Conservation (phyloP, 2,888 invertebrate species). For the Ectobius pallidus region DNA sequence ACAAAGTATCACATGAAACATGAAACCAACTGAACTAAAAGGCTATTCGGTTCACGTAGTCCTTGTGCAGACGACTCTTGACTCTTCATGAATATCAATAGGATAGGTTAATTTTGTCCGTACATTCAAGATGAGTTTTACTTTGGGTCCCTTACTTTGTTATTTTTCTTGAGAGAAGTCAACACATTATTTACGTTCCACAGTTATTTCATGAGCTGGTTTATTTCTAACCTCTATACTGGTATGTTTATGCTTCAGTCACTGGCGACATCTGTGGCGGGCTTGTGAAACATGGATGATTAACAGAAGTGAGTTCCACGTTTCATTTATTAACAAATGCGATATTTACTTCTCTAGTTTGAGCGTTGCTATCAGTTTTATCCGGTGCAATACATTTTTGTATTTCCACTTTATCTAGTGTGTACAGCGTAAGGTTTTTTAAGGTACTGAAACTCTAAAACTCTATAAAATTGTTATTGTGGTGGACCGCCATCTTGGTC, state of each 20-base stretch:
- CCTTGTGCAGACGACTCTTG: no score
- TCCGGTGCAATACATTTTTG: not conserved
- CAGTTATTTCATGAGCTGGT: no score
- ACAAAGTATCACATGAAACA: no score
- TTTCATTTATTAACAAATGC: slow-evolving; percentile 5
- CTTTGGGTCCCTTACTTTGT: no score
- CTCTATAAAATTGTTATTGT: slow-evolving; percentile 24
- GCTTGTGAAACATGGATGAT: slow-evolving; percentile 4
- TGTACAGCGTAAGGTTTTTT: not conserved
- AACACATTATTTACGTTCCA: no score
- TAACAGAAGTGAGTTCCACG: slow-evolving; percentile 19
- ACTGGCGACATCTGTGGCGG: slow-evolving; percentile 24
- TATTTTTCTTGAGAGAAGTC: no score
- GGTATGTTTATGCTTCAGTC: not conserved
- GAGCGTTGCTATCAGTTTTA: not conserved
- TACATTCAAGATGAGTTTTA: no score
- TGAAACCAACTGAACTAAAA: no score
- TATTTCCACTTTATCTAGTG: not conserved
- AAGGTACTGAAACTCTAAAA: not conserved
- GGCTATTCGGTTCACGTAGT: no score
- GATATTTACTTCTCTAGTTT: not conserved
- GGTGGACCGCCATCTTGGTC: slow-evolving; percentile 42
- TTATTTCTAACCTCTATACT: not conserved
- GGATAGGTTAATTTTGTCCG: no score
- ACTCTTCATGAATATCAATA: no score